These are phyloP conservation scores for Kradibia gibbosae DNA, from an alignment of 1,140 invertebrate species.

Conservation along the genomic window DNA sequence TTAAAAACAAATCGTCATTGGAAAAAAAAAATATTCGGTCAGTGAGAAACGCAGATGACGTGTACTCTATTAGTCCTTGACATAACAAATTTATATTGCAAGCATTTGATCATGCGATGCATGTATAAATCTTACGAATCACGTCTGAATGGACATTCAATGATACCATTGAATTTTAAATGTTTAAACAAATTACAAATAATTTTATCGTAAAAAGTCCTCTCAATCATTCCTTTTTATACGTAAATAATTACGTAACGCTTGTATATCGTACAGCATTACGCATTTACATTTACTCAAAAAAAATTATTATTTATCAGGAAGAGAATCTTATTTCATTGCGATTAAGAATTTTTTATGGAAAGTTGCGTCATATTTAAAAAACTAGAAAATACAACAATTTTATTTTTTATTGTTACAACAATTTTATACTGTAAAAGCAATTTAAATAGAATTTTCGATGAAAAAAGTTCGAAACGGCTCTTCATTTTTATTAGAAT, in stretches of 20 bases:
- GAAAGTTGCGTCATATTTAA: no score
- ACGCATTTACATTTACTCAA: neutral
- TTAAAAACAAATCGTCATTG: conserved; percentile 50
- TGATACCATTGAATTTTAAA: conserved; percentile 18
- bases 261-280: neutral
- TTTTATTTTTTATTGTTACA: no score
- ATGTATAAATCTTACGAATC: neutral
- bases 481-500: no score
- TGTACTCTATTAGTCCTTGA: conserved; percentile 41
- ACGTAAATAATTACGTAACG: neutral
- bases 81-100: conserved; percentile 47
- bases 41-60: conserved; percentile 44
- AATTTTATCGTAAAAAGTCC: neutral
- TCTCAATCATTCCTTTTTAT: neutral
- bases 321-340: no score
- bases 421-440: no score
- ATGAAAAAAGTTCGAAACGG: no score
- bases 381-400: no score
- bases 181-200: neutral
- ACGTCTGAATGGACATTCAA: conserved; percentile 12
- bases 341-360: no score
- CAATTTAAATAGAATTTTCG: no score
- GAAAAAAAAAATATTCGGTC: conserved; percentile 48
- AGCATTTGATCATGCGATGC: conserved; percentile 33
- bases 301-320: neutral